Base-by-base conservation (phyloP, 2,888 invertebrate genomes). In the Eugnorisma glareosa region DNA sequence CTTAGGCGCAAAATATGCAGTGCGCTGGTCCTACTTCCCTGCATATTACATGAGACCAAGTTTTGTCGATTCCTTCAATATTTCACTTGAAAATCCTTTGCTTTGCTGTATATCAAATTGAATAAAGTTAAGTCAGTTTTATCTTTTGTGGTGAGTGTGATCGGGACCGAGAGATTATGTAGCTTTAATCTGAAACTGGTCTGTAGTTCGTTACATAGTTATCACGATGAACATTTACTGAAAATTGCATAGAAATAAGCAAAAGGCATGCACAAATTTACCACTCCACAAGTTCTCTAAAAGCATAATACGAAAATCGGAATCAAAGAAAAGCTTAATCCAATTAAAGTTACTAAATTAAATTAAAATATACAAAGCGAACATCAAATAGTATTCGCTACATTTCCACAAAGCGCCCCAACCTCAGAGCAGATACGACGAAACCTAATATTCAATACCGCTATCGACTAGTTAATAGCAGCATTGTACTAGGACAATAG, bases 11-110 rank as follows among this genome's bases (percentile, higher is more conserved):
- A 94, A 94, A 94, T 95, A 94, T 95, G 94, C 95, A 91, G 89
- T 90, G 90, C 88, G 89, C 89, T 87, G 89, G 90, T 89, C 91
- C 90, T 90, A 89, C 89, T 89, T 85, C 89, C 88, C 91, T 96
- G 95, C 95, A 96, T 96, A 95, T 95, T 95, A 94, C 94, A 95
- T 95, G 95, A 95, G 89, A 90, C 92, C 92, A 95, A 95, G 92
- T 95, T 94, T 92, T 92, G 90, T 93, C 93, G 92, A 94, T 95
- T 94, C 93, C 94, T 94, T 95, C 93, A 94, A 95, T 95, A 95
- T 95, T 95, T 94, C 90, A 93, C 89, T 91, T 92, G 91, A 91
- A 94, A 94, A 93, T 92, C 92, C 89, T 82, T 88, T 86, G 80
- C 87, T 85, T 81, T 84, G 86, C 82, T 88, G 80, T 87, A 79